Percentiles rank a stretch among this genome's conserved stretches.
phyloP scores from a whole-genome alignment of 2,113 vertebrate genomes.

The Aldabrachelys gigantea region DNA sequence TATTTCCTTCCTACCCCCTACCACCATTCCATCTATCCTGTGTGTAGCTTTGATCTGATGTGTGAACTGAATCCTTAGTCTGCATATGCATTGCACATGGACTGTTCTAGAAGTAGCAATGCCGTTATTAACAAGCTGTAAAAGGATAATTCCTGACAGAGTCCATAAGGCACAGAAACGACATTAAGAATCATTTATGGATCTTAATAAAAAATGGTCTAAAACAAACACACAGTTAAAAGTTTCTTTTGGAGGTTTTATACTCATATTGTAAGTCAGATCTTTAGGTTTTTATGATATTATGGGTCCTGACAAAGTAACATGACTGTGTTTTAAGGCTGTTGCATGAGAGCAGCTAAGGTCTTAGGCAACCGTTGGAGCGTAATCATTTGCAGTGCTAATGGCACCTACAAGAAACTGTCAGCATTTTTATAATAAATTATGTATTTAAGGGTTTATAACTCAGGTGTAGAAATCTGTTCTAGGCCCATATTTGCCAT shows the following conservation, averaged over 20 bases:
- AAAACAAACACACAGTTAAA: not conserved
- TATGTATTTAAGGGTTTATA: not conserved
- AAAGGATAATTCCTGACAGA: not conserved
- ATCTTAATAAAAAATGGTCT: not conserved
- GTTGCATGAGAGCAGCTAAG: not conserved
- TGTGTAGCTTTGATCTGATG: not conserved
- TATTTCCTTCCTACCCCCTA: not conserved
- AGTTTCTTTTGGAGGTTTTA: not conserved
- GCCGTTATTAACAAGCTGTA: not conserved
- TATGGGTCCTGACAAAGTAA: not conserved
- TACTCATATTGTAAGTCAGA: not conserved
- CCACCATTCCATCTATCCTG: not conserved
- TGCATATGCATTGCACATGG: not conserved
- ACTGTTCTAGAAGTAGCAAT: not conserved
- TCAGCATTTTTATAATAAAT: not conserved
- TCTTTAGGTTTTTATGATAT: not conserved
- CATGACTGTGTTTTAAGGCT: not conserved
- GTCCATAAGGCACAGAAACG: not conserved
- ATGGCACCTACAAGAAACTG: not conserved
- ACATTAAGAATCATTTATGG: not conserved
- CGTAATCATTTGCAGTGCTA: not conserved
- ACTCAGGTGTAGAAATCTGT: not conserved
- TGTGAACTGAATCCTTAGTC: not conserved
- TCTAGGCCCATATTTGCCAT: not conserved
- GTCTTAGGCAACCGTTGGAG: not conserved